These are phyloP conservation scores for Brachionus calyciflorus DNA, from an alignment of 1,140 invertebrate genomes.

Conservation along the genomic window DNA sequence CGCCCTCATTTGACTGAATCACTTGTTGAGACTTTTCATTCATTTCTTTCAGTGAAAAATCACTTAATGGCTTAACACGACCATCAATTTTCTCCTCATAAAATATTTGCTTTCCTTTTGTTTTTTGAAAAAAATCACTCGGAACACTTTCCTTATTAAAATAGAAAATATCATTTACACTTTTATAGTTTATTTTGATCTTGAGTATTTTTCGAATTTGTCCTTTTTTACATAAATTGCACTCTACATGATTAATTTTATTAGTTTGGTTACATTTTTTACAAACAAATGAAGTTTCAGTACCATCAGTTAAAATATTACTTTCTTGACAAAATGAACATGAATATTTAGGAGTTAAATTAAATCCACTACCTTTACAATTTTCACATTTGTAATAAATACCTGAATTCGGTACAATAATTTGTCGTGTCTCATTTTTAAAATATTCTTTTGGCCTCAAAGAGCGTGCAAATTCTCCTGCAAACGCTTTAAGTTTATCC, in stretches of 20 bases:
- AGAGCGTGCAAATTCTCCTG: too few species aligned
- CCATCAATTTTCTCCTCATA: conserved; percentile 1
- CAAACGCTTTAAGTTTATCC: not conserved
- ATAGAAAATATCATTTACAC: not conserved
- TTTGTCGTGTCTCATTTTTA: not conserved
- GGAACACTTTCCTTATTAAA: not conserved
- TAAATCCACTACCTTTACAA: not conserved
- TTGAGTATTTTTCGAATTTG: not conserved
- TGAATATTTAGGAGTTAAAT: not conserved
- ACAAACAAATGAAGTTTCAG: not conserved
- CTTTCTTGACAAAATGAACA: not conserved
- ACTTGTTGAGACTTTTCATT: not conserved
- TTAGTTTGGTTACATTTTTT: not conserved
- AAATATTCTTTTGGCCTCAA: not conserved
- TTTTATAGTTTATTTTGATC: not conserved
- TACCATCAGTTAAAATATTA: too few species aligned
- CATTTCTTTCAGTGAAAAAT: not conserved
- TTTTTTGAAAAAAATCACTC: not conserved
- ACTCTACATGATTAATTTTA: not conserved
- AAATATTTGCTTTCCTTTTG: not conserved
- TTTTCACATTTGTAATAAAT: not conserved
- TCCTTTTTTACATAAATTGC: not conserved
- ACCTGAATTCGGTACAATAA: not conserved
- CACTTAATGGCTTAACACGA: not conserved
- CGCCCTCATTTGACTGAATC: not conserved